phyloP scores from a whole-genome alignment of 2,888 invertebrate species.

The Dorcus parallelipipedus region DNA sequence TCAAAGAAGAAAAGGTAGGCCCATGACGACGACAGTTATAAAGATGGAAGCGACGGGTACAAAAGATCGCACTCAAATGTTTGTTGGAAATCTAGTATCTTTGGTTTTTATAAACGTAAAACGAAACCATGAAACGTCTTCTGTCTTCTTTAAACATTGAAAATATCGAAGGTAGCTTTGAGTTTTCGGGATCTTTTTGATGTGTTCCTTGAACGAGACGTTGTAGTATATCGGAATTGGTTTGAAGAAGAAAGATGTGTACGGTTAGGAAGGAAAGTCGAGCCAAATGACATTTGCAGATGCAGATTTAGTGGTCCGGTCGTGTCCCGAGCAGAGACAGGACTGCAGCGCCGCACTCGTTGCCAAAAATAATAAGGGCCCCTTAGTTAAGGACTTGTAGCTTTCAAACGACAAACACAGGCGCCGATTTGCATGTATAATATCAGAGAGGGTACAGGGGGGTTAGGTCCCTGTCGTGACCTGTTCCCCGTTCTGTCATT shows the following conservation, averaged over 20 bases:
- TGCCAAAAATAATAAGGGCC: slow-evolving; percentile 31
- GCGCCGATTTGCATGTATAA: slow-evolving; percentile 33
- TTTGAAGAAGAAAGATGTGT: not conserved
- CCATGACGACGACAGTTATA: too few species aligned
- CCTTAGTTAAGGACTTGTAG: slow-evolving; percentile 33
- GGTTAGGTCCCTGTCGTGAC: not conserved
- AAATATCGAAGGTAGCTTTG: too few species aligned
- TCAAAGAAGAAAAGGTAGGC: too few species aligned
- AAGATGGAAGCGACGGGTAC: too few species aligned
- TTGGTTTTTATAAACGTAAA: too few species aligned
- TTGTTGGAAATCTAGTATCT: too few species aligned
- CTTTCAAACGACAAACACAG: slow-evolving; percentile 31
- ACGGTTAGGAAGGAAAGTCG: slow-evolving; percentile 3
- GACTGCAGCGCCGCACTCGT: slow-evolving; percentile 25
- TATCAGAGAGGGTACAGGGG: slow-evolving; percentile 17
- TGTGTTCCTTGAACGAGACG: too few species aligned
- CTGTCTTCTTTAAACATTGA: too few species aligned
- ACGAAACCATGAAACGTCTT: too few species aligned
- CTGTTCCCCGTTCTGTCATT: not conserved
- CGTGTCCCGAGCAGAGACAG: slow-evolving; percentile 34
- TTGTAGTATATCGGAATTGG: too few species aligned
- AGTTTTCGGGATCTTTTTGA: too few species aligned
- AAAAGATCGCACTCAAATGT: too few species aligned
- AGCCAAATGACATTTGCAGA: slow-evolving; percentile 32
- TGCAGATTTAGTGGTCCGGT: slow-evolving; percentile 35